These are phyloP conservation scores for Neomonachus schauinslandi DNA, from an alignment of 2,113 vertebrate species.

Conservation along the genomic window DNA sequence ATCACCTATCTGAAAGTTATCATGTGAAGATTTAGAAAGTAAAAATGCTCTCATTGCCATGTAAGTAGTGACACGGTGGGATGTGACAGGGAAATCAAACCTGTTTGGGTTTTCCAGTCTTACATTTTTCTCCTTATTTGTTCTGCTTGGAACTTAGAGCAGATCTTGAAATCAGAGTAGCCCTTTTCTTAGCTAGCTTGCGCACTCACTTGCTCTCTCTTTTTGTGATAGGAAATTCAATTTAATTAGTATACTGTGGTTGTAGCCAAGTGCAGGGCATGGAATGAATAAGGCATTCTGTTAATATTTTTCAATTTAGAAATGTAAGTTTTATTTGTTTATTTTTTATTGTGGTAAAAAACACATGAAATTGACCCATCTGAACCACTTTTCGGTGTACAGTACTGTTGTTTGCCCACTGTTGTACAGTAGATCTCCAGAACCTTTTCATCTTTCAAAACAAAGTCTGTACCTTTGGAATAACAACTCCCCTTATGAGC, in stretches of 20 bases:
- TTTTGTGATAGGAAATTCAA: background rate
- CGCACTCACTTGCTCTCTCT: fast-evolving
- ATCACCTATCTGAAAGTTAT: background rate
- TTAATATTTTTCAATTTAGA: background rate
- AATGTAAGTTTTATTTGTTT: background rate
- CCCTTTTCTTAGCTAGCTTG: background rate
- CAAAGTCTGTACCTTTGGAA: background rate
- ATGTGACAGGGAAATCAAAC: background rate
- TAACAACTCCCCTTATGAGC: background rate
- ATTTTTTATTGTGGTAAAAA: background rate
- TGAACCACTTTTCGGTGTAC: background rate
- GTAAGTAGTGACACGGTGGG: background rate
- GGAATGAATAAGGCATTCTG: background rate
- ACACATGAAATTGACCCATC: background rate
- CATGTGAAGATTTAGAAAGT: background rate
- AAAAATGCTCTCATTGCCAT: background rate
- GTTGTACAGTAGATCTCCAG: background rate
- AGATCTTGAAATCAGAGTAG: background rate
- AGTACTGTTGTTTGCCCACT: background rate
- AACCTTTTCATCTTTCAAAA: background rate
- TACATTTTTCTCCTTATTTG: background rate
- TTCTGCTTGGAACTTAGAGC: conserved; percentile 26
- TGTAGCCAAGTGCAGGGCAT: background rate
- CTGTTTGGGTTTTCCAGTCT: background rate
- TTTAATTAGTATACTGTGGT: background rate